Conservation (phyloP, 2,888 invertebrate genomes). For the Ennomos quercinarius region DNA sequence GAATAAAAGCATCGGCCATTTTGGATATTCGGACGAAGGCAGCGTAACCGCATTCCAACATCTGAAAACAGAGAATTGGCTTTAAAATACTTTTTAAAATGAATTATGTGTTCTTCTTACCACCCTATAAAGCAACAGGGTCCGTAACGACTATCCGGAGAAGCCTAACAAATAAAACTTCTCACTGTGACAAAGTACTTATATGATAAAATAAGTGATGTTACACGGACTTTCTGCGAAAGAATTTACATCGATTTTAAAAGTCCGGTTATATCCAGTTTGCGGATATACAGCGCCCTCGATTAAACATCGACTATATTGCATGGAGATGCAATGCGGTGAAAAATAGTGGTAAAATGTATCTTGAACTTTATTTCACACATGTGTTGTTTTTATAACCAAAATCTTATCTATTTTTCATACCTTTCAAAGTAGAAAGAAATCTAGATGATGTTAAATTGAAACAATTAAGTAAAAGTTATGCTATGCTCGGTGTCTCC, state of each 20-base stretch:
- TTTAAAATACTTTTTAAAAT: constrained; percentile 14
- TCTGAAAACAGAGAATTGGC: constrained; percentile 30
- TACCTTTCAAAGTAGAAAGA: too few relatives aligned
- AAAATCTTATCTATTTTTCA: too few relatives aligned
- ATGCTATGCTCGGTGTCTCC: too few relatives aligned
- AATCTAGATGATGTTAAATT: too few relatives aligned
- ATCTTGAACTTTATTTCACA: background rate
- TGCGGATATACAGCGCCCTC: constrained; percentile 35
- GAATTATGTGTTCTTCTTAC: constrained; percentile 1
- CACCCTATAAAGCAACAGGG: constrained; percentile 1
- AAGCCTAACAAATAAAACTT: background rate
- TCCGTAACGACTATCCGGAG: too few relatives aligned
- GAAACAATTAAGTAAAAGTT: too few relatives aligned
- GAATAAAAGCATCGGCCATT: constrained; percentile 32
- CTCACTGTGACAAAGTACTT: constrained; percentile 16
- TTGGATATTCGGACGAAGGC: constrained; percentile 34
- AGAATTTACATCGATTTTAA: constrained; percentile 55
- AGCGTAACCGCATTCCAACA: constrained; percentile 50
- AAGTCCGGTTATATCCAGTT: constrained; percentile 44
- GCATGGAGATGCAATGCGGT: background rate
- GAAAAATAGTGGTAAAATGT: background rate
- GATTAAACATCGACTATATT: constrained; percentile 18
- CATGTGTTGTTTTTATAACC: too few relatives aligned
- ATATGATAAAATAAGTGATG: background rate
- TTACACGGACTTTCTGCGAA: constrained; percentile 33